Conservation (phyloP, 1,140 invertebrate species). For the Aphaenogaster ashmeadi region DNA sequence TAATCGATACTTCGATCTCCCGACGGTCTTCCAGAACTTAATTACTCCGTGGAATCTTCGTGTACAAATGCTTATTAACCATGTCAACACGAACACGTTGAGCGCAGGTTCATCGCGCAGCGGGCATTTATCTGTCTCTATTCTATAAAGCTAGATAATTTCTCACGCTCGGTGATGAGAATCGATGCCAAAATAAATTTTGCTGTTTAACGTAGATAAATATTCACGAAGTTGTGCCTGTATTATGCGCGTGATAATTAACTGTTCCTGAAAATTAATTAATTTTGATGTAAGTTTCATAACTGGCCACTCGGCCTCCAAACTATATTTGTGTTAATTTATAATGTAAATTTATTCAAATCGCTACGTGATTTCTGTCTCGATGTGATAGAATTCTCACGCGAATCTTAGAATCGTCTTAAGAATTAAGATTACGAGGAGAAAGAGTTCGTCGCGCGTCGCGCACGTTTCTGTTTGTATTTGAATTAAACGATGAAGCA, state of each 20-base stretch:
- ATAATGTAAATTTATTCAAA: constrained; percentile 46
- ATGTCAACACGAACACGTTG: neutral
- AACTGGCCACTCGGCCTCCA: neutral
- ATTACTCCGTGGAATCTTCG: constrained; percentile 16
- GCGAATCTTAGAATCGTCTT: neutral
- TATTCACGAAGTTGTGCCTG: neutral
- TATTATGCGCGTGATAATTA: neutral
- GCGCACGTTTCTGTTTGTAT: neutral
- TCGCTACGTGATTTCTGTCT: neutral
- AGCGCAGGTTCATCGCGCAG: neutral
- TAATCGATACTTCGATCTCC: constrained; percentile 46
- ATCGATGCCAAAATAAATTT: constrained; percentile 6
- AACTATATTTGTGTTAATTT: neutral
- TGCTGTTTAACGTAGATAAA: neutral
- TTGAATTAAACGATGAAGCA: neutral
- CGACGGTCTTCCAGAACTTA: constrained; percentile 17
- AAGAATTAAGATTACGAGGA: neutral
- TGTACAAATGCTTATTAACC: constrained; percentile 28
- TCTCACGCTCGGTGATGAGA: neutral
- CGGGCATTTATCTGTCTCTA: neutral
- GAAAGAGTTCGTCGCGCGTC: neutral
- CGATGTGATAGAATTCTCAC: neutral
- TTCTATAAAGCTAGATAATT: neutral
- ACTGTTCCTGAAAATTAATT: constrained; percentile 11
- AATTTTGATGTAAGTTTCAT: neutral